Conservation (phyloP, 2,797 vertebrate genomes). For the Lophotriccus pileatus region DNA sequence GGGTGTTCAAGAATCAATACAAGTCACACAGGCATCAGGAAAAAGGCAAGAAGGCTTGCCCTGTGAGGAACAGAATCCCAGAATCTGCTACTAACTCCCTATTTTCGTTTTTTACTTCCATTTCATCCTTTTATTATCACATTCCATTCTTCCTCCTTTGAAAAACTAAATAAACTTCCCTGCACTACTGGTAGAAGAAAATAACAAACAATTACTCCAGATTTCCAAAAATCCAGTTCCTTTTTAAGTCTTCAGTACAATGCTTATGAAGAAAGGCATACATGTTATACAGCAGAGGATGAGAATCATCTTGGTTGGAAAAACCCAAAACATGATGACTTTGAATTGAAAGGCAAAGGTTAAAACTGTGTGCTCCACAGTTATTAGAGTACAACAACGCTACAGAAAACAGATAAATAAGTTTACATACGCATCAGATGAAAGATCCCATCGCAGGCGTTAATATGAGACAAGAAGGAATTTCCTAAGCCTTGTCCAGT, state of each 20-base stretch:
- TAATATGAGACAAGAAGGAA: constrained; percentile 96
- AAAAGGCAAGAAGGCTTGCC: neutral
- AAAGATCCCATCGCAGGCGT: constrained; percentile 95
- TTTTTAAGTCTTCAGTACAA: neutral
- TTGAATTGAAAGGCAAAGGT: neutral
- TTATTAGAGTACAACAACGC: neutral
- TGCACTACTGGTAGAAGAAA: neutral
- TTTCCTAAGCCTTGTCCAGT: constrained; percentile 95
- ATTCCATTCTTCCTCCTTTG: neutral
- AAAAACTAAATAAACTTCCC: neutral
- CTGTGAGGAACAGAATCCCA: neutral
- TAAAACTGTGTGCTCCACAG: neutral
- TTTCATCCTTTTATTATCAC: neutral
- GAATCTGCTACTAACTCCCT: neutral
- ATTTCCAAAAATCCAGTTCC: neutral
- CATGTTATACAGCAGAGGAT: neutral
- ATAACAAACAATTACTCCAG: neutral
- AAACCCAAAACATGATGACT: neutral
- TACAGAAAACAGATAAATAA: neutral
- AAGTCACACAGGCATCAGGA: neutral
- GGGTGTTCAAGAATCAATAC: neutral
- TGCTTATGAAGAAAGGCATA: neutral
- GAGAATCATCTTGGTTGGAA: neutral
- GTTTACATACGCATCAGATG: constrained; percentile 93
- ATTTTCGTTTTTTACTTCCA: neutral